phyloP scores from a whole-genome alignment of 2,113 vertebrate genomes.

The Clarias batrachus region DNA sequence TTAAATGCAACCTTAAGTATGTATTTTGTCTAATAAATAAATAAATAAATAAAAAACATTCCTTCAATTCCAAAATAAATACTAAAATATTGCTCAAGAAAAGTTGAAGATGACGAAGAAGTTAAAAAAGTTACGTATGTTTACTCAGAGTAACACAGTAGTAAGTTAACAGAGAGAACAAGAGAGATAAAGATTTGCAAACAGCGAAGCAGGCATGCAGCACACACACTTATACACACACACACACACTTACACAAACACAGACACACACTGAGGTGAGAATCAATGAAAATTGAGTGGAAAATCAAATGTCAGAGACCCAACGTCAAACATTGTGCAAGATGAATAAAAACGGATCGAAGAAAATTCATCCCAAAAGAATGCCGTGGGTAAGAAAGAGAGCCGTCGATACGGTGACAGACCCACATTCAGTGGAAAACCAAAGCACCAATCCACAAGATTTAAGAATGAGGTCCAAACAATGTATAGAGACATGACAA shows the following conservation, averaged over 20 bases:
- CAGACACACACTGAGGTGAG: background rate
- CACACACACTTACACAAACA: background rate
- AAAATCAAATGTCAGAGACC: background rate
- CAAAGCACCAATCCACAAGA: background rate
- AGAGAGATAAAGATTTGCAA: background rate
- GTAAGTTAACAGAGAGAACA: background rate
- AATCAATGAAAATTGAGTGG: conserved; percentile 15
- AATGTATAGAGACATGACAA: background rate
- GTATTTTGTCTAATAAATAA: too few relatives aligned
- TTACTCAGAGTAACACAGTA: background rate
- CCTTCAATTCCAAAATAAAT: too few relatives aligned
- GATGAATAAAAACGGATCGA: background rate
- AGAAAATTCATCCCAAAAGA: background rate
- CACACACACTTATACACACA: too few relatives aligned
- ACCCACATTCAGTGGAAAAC: background rate
- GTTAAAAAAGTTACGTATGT: background rate
- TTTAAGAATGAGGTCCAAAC: background rate
- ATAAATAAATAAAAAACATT: background rate
- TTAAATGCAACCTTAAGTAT: background rate
- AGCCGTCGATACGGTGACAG: background rate
- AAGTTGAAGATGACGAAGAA: background rate
- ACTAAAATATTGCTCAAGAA: background rate
- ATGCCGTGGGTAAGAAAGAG: background rate
- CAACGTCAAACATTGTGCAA: background rate
- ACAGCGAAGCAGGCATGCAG: background rate